A percentile compares a stretch with the other conserved stretches of the same genome.
Evolutionary conservation across 2,113 vertebrate species (phyloP).

Genomic region (Proterorhinus semilunaris): DNA sequence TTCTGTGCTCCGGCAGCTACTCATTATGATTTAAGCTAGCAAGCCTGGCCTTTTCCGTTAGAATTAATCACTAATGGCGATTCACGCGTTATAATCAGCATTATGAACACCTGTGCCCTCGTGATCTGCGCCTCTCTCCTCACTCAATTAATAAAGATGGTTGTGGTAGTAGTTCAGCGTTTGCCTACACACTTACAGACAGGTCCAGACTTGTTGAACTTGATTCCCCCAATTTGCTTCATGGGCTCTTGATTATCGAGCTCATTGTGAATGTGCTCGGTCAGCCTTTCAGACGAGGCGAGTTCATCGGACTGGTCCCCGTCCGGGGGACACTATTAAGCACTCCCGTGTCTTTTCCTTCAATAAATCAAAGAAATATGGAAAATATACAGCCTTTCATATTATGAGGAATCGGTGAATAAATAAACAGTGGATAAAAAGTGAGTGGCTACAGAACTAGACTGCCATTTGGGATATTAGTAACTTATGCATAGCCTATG

Average conservation of each 20-base stretch:
- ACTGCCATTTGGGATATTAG: too few relatives aligned
- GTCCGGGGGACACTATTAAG: not conserved
- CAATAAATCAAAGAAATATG: too few relatives aligned
- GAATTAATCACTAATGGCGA: not conserved
- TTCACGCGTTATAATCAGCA: not conserved
- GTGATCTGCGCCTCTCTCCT: conserved; percentile 11
- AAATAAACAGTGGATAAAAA: too few relatives aligned
- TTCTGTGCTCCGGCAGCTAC: not conserved
- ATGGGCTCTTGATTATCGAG: conserved; percentile 38
- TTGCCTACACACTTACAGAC: conserved; percentile 23
- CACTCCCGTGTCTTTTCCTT: too few relatives aligned
- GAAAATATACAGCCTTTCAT: too few relatives aligned
- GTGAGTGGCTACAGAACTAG: too few relatives aligned
- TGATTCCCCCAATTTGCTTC: not conserved
- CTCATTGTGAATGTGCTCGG: not conserved
- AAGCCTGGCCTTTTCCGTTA: not conserved
- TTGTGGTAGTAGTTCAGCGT: not conserved
- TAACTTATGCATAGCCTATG: too few relatives aligned
- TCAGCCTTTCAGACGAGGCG: conserved; percentile 5
- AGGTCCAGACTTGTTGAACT: conserved; percentile 43
- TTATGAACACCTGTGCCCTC: conserved; percentile 44
- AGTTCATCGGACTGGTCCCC: not conserved
- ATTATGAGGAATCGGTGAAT: too few relatives aligned
- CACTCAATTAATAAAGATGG: conserved; percentile 13
- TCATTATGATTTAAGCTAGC: conserved; percentile 5